A percentile compares a stretch with the other conserved stretches of the same genome.
Evolutionary conservation across 2,797 vertebrate genomes (phyloP).

Genomic region (Gallinago nigripennis): DNA sequence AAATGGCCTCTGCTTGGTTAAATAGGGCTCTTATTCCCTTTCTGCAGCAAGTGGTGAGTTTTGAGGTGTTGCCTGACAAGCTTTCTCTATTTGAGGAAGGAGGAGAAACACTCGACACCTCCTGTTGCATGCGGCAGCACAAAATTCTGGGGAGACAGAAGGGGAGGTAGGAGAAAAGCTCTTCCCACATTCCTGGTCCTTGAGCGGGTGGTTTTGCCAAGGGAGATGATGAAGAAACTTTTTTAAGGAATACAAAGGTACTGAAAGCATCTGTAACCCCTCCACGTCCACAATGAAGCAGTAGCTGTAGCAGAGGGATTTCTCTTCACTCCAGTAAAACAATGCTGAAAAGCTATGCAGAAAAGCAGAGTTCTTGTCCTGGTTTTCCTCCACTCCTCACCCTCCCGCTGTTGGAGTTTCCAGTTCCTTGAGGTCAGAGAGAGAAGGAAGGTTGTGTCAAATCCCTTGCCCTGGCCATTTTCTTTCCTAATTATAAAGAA

Average conservation of each 20-base stretch:
- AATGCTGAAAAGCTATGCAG: background rate
- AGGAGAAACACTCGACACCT: background rate
- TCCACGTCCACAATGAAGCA: background rate
- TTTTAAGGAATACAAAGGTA: background rate
- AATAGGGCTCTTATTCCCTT: background rate
- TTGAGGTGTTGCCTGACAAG: background rate
- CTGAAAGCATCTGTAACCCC: background rate
- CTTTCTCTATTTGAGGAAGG: background rate
- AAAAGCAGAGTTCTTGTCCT: background rate
- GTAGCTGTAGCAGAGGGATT: background rate
- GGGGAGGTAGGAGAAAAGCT: background rate
- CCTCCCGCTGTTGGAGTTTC: background rate
- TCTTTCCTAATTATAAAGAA: background rate
- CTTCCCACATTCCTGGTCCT: background rate
- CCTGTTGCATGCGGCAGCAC: background rate
- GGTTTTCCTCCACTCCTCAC: background rate
- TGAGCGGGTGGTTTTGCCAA: background rate
- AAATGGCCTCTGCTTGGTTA: background rate
- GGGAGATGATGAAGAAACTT: background rate
- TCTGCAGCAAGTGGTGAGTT: background rate
- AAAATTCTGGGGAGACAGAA: background rate
- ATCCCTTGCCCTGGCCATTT: background rate
- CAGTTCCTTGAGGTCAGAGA: background rate
- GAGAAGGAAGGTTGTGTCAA: background rate
- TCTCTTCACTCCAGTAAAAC: background rate